A percentile compares a stretch with the other conserved stretches of the same genome.
Conservation (phyloP, 2,888 invertebrate genomes). For the Ptychoptera albimana region DNA sequence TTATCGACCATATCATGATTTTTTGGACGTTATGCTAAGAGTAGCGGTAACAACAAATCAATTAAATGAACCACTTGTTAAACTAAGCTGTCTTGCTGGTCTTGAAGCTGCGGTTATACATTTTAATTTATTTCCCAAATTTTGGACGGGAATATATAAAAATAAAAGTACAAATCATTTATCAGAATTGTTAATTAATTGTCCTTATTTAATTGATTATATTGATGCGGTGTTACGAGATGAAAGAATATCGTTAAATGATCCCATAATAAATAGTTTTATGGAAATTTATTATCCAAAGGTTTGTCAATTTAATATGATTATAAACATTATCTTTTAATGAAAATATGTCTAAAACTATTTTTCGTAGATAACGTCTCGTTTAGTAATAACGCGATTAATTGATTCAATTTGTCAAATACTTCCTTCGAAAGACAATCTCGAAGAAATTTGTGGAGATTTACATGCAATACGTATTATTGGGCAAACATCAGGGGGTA, state of each 20-base stretch:
- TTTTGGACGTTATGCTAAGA: conserved; percentile 70
- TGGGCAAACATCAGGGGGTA: conserved; percentile 25
- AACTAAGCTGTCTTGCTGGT: conserved; percentile 76
- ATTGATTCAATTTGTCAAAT: conserved; percentile 30
- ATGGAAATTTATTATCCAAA: conserved; percentile 81
- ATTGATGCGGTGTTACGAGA: conserved; percentile 79
- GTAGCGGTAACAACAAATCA: conserved; percentile 79
- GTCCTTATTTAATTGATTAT: conserved; percentile 75
- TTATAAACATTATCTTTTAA: neutral
- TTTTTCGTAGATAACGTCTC: conserved; percentile 22
- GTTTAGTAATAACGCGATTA: conserved; percentile 27
- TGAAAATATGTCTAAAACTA: neutral
- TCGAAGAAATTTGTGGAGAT: conserved; percentile 30
- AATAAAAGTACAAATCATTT: conserved; percentile 29
- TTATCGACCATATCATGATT: conserved; percentile 76
- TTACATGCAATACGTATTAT: conserved; percentile 30
- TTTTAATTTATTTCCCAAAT: conserved; percentile 75
- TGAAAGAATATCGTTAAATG: conserved; percentile 71
- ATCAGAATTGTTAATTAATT: conserved; percentile 56
- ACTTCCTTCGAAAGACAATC: conserved; percentile 28
- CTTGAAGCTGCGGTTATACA: conserved; percentile 81
- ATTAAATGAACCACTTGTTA: conserved; percentile 71
- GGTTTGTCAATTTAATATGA: conserved; percentile 30
- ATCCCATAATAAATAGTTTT: conserved; percentile 73
- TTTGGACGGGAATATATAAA: conserved; percentile 80